phyloP scores from a whole-genome alignment of 2,113 vertebrate species.

The Anseranas semipalmata region DNA sequence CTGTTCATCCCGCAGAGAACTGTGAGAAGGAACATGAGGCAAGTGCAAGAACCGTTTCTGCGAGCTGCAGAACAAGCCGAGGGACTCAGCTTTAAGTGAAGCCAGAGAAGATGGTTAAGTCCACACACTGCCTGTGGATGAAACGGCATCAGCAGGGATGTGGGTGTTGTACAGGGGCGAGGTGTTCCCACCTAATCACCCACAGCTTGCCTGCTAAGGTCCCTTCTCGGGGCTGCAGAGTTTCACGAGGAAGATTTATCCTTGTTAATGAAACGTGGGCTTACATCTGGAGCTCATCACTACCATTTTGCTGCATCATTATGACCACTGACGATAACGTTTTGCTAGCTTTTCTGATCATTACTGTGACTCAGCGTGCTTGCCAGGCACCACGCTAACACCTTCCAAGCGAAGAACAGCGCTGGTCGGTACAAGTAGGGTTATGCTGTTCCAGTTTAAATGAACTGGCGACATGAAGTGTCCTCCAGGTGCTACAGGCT shows the following conservation, averaged over 20 bases:
- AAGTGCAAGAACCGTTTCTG: not conserved
- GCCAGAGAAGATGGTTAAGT: not conserved
- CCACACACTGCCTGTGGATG: not conserved
- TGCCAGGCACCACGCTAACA: not conserved
- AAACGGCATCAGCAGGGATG: not conserved
- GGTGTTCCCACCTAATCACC: not conserved
- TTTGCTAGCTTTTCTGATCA: not conserved
- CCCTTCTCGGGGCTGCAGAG: not conserved
- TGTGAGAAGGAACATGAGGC: not conserved
- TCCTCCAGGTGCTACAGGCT: not conserved
- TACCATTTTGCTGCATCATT: not conserved
- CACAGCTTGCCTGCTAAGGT: not conserved
- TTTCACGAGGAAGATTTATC: not conserved
- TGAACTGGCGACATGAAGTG: not conserved
- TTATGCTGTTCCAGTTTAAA: not conserved
- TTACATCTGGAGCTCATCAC: not conserved
- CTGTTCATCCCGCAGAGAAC: not conserved
- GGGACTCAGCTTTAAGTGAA: not conserved
- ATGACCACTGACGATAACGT: not conserved
- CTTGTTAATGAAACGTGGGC: not conserved
- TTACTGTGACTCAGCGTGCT: not conserved
- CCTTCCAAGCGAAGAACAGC: not conserved
- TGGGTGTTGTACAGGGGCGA: rapidly evolving
- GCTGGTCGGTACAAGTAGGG: rapidly evolving
- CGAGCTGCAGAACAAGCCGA: not conserved